Evolutionary conservation across 2,888 invertebrate genomes (phyloP), one percentile per base, ranked within the genome.

Genomic region (Odontocerum albicorne): DNA sequence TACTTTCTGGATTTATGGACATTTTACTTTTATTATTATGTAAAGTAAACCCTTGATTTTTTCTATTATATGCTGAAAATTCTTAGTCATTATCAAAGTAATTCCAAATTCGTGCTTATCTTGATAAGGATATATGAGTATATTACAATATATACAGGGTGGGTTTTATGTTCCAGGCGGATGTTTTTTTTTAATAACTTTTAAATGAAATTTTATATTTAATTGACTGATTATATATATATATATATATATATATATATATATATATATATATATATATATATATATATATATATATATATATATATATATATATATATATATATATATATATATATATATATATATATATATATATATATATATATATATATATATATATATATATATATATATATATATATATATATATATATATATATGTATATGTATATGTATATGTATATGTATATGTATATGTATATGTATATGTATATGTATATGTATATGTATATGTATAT

Each of bases 181-280:
- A n/a, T n/a, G n/a, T n/a, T n/a, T n/a, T n/a, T n/a, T n/a, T n/a
- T n/a, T n/a, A n/a, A n/a, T n/a, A n/a, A n/a, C n/a, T n/a, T n/a
- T n/a, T n/a, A n/a, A n/a, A n/a, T n/a, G n/a, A n/a, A n/a, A n/a
- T n/a, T n/a, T n/a, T n/a, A n/a, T n/a, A n/a, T n/a, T n/a, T n/a
- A n/a, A n/a, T n/a, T n/a, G n/a, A n/a, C n/a, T n/a, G n/a, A n/a
- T n/a, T 27, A 27, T 27, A 35, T 35, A 12, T 35, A 35, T 27
- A 35, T 35, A 35, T 35, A 35, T 35, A 35, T 35, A n/a, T 35
- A 35, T 35, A 35, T 35, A 35, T 35, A 35, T 35, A 35, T 35
- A 35, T 35, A 35, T 35, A 35, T 35, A 35, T 35, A 35, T 35
- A 35, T 35, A 35, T 35, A 35, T 35, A 35, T 35, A 35, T 35